phyloP scores from a whole-genome alignment of 2,888 invertebrate species.

The Malthinus flaveolus region DNA sequence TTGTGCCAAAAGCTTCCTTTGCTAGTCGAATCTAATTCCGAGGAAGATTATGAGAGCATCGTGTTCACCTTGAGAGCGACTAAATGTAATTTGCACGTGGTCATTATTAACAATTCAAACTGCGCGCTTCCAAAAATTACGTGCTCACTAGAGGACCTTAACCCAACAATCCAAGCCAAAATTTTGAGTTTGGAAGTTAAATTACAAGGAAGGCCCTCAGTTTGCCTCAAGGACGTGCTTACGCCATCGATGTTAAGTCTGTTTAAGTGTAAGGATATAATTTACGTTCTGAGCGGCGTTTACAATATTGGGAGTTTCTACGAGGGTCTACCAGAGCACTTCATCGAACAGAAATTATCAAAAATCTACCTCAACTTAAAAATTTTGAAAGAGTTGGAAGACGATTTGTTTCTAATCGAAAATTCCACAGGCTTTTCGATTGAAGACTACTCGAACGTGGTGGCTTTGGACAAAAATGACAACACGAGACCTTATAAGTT shows the following conservation, averaged over 20 bases:
- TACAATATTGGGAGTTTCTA: conserved; percentile 10
- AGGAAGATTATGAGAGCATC: neutral
- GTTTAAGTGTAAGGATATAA: conserved; percentile 6
- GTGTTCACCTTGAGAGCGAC: neutral
- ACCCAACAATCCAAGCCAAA: neutral
- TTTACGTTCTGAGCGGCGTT: neutral
- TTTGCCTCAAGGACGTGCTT: neutral
- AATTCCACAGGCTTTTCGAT: neutral
- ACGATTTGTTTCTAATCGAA: conserved; percentile 9
- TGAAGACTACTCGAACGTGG: neutral
- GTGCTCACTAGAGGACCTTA: neutral
- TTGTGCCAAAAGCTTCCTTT: neutral
- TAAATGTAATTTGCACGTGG: neutral
- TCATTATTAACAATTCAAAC: neutral
- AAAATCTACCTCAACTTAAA: neutral
- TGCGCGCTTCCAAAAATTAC: neutral
- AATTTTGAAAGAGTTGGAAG: neutral
- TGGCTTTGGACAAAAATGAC: neutral
- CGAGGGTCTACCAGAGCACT: neutral
- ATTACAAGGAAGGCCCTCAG: conserved; percentile 7
- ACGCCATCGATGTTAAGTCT: neutral
- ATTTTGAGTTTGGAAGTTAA: neutral
- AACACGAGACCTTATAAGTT: neutral
- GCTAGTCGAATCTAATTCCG: neutral
- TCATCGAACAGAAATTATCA: neutral